These are phyloP conservation scores for Heliconius eleuchia DNA, from an alignment of 1,140 invertebrate species.

Conservation along the genomic window DNA sequence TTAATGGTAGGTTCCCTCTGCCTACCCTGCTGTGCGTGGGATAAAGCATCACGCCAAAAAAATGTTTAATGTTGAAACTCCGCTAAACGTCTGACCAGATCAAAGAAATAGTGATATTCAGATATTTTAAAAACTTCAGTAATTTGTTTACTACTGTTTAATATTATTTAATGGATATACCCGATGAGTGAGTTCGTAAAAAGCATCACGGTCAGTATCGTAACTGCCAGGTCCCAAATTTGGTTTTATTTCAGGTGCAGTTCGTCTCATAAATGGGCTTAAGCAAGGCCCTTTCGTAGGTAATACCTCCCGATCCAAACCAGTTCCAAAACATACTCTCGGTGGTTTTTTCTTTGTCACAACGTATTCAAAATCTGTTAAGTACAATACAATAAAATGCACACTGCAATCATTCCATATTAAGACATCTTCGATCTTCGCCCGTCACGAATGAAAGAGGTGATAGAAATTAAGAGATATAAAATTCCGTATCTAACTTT, in stretches of 20 bases:
- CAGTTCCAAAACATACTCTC: slow-evolving; percentile 72
- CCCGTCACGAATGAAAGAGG: too few relatives aligned
- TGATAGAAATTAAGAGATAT: too few relatives aligned
- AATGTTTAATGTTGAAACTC: too few relatives aligned
- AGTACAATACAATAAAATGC: not conserved
- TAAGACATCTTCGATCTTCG: too few relatives aligned
- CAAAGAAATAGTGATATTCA: not conserved
- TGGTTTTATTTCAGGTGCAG: slow-evolving; percentile 48
- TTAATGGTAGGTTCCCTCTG: too few relatives aligned
- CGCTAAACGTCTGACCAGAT: too few relatives aligned
- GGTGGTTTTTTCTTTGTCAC: slow-evolving; percentile 64
- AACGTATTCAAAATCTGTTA: slow-evolving; percentile 71
- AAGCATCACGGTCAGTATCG: slow-evolving; percentile 57
- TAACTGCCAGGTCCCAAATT: slow-evolving; percentile 62
- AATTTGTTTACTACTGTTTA: not conserved
- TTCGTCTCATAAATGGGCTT: slow-evolving; percentile 72
- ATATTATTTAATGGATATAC: slow-evolving; percentile 44
- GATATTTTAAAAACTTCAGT: not conserved
- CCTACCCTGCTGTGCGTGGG: too few relatives aligned
- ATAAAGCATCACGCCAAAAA: too few relatives aligned
- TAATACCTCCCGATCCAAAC: slow-evolving; percentile 59
- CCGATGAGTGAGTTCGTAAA: slow-evolving; percentile 63
- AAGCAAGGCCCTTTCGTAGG: slow-evolving; percentile 61
- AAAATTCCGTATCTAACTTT: too few relatives aligned
- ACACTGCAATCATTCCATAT: too few relatives aligned